These are phyloP conservation scores for Argyresthia albistria DNA, from an alignment of 2,888 invertebrate genomes.

Conservation along the genomic window DNA sequence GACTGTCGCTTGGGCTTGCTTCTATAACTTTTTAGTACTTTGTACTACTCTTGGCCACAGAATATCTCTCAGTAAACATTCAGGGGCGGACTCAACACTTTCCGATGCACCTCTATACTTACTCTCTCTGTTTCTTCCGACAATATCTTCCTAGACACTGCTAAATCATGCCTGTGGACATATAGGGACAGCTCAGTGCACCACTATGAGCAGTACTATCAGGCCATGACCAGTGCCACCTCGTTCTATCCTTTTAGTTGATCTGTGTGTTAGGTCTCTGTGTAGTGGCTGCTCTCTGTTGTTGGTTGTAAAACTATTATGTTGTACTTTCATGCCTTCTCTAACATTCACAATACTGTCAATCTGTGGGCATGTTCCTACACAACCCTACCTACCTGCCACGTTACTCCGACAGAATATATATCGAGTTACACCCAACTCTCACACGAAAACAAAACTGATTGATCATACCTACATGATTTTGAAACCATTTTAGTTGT, in stretches of 20 bases:
- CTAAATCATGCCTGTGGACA: slow-evolving; percentile 22
- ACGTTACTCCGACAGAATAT: slow-evolving; percentile 59
- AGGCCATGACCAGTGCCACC: slow-evolving; percentile 25
- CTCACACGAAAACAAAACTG: slow-evolving; percentile 43
- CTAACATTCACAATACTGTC: slow-evolving; percentile 69
- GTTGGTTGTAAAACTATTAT: slow-evolving; percentile 68
- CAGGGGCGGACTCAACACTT: slow-evolving; percentile 31
- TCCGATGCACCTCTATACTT: slow-evolving; percentile 45
- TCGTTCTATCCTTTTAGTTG: slow-evolving; percentile 59
- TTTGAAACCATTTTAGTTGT: slow-evolving; percentile 9
- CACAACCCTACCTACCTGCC: slow-evolving; percentile 66
- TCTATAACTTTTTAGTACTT: slow-evolving; percentile 35
- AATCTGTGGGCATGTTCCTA: slow-evolving; percentile 50
- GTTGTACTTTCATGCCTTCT: slow-evolving; percentile 71
- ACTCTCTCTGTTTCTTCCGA: slow-evolving; percentile 28
- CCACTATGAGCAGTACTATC: background rate
- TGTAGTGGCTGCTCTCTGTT: slow-evolving; percentile 74
- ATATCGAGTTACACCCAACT: slow-evolving; percentile 69
- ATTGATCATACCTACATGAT: slow-evolving; percentile 5
- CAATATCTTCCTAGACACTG: slow-evolving; percentile 25
- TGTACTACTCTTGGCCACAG: slow-evolving; percentile 32
- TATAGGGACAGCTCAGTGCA: background rate
- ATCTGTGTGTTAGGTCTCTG: slow-evolving; percentile 62
- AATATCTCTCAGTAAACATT: slow-evolving; percentile 22
- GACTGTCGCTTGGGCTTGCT: slow-evolving; percentile 69